phyloP scores from a whole-genome alignment of 2,888 invertebrate genomes.

The Beris morrisii region DNA sequence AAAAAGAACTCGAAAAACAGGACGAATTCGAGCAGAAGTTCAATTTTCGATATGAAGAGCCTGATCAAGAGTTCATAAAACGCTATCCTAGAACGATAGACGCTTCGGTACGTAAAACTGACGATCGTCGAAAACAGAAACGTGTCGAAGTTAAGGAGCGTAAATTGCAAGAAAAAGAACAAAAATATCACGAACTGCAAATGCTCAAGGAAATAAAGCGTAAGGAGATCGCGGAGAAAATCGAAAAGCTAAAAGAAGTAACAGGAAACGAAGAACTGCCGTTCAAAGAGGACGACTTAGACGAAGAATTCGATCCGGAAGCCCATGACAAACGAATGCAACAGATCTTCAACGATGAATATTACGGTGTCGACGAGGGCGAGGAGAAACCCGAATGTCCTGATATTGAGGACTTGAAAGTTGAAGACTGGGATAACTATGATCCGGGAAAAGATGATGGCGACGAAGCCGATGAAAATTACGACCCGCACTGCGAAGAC shows the following conservation, averaged over 20 bases:
- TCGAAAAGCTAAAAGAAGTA: constrained; percentile 81
- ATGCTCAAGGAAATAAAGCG: constrained; percentile 82
- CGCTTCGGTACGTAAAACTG: constrained; percentile 77
- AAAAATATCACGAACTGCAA: constrained; percentile 84
- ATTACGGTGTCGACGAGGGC: constrained; percentile 72
- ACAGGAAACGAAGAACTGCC: constrained; percentile 73
- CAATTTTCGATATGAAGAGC: constrained; percentile 96
- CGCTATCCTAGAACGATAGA: constrained; percentile 89
- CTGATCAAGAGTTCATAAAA: constrained; percentile 89
- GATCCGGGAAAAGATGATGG: constrained; percentile 64
- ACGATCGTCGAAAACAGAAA: constrained; percentile 77
- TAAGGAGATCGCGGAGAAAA: constrained; percentile 87
- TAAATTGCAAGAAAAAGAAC: constrained; percentile 75
- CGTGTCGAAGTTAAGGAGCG: constrained; percentile 73
- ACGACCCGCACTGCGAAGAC: constrained; percentile 72
- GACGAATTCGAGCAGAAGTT: constrained; percentile 92
- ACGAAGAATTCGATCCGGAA: constrained; percentile 88
- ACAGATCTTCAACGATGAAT: constrained; percentile 82
- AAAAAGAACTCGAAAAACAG: constrained; percentile 75
- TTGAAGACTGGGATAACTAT: constrained; percentile 56
- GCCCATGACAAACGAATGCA: constrained; percentile 86
- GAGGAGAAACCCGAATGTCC: constrained; percentile 84
- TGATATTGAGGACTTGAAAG: constrained; percentile 65
- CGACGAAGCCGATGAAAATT: constrained; percentile 57
- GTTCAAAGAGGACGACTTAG: constrained; percentile 74